phyloP scores from a whole-genome alignment of 1,140 invertebrate genomes.

The Tetramorium alpestre region DNA sequence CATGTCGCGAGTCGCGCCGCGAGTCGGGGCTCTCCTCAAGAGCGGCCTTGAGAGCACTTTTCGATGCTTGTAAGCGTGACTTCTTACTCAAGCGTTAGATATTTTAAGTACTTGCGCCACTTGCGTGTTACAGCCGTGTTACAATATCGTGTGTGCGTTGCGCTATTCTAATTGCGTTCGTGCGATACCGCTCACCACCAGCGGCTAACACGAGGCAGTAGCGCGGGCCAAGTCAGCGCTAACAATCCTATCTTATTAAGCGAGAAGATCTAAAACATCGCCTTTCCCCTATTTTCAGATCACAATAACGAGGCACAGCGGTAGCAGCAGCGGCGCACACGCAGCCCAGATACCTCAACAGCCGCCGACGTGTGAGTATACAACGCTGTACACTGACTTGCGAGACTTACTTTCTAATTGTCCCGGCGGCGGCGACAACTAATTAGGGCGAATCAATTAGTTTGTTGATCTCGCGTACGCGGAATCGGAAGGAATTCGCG shows the following conservation, averaged over 20 bases:
- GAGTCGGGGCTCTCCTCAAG: background rate
- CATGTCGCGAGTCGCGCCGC: background rate
- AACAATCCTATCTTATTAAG: constrained; percentile 58
- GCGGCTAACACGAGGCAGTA: constrained; percentile 24
- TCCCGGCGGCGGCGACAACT: constrained; percentile 58
- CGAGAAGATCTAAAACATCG: constrained; percentile 60
- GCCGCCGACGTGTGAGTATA: constrained; percentile 81
- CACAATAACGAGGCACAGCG: constrained; percentile 81
- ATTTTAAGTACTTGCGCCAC: background rate
- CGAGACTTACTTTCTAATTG: constrained; percentile 75
- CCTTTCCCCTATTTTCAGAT: constrained; percentile 79
- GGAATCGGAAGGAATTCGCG: constrained; percentile 34
- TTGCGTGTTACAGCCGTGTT: background rate
- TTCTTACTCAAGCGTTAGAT: constrained; percentile 5
- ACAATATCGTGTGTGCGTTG: constrained; percentile 37
- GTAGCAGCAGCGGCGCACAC: constrained; percentile 75
- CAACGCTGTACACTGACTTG: background rate
- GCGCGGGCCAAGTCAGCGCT: constrained; percentile 22
- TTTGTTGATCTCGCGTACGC: constrained; percentile 26
- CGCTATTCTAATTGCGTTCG: constrained; percentile 24
- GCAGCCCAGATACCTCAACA: constrained; percentile 82
- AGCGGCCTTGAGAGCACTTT: background rate
- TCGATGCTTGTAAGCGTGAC: background rate
- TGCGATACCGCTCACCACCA: constrained; percentile 5
- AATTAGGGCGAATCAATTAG: constrained; percentile 66